Evolutionary conservation across 2,888 invertebrate species (phyloP), one percentile per base, ranked within the genome.

Genomic region (Rhodophaea formosa): DNA sequence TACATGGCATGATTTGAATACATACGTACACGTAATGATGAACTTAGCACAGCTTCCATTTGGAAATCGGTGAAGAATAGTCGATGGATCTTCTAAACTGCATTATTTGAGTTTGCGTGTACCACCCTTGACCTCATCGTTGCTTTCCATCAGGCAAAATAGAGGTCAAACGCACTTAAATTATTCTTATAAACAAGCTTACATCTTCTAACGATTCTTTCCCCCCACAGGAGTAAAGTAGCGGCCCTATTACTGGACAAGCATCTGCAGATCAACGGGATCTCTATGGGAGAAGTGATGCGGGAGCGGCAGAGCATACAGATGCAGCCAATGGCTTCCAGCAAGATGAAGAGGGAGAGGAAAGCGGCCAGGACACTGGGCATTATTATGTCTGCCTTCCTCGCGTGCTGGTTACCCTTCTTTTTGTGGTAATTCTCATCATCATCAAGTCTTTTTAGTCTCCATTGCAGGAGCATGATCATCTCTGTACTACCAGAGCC

Each of bases 401-500:
- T 98, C 62, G 94, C 97, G 7, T 98, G 98, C 85, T 98, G 98
- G 97, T 92, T 98, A 65, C 98, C 98, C 6, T 98, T 98, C 92
- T 98, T 98, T 84, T 92, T 97, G 59, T 98, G 98, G 98, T 96
- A 85, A 91, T 93, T 66, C n/a, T n/a, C n/a, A n/a, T n/a, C n/a
- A n/a, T n/a, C n/a, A n/a, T n/a, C n/a, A n/a, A n/a, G n/a, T n/a
- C n/a, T n/a, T n/a, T n/a, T n/a, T n/a, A n/a, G n/a, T n/a, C n/a
- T n/a, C n/a, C n/a, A n/a, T n/a, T n/a, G n/a, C n/a, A n/a, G n/a
- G n/a, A n/a, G n/a, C n/a, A n/a, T n/a, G n/a, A n/a, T n/a, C n/a
- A n/a, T n/a, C n/a, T n/a, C n/a, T n/a, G n/a, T n/a, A n/a, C n/a
- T n/a, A n/a, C n/a, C n/a, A n/a, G n/a, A n/a, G n/a, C n/a, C n/a